Evolutionary conservation across 2,888 invertebrate species (phyloP).

Genomic region (Diabrotica balteata): DNA sequence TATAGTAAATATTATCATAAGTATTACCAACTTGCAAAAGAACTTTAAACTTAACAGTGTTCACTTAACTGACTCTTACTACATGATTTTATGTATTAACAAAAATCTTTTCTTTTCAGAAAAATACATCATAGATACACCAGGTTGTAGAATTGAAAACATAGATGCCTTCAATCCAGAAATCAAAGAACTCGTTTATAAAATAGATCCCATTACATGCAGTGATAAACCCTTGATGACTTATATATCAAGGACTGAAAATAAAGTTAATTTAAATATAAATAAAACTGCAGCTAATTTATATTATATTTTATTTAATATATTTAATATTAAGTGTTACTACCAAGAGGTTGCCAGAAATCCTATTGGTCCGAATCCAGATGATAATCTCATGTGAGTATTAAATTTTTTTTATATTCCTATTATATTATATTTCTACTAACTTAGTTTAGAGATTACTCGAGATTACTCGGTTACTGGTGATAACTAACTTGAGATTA

Average conservation of each 20-base stretch:
- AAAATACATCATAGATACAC: conserved; percentile 29
- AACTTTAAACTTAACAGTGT: no score
- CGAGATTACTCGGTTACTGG: no score
- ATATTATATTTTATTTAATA: conserved; percentile 16
- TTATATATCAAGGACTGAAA: conserved; percentile 13
- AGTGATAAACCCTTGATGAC: conserved; percentile 25
- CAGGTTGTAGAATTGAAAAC: conserved; percentile 33
- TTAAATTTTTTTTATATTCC: not conserved
- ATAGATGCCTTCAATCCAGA: conserved; percentile 28
- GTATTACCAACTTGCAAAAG: no score
- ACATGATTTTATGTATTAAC: no score
- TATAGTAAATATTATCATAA: no score
- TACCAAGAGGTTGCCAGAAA: conserved; percentile 26
- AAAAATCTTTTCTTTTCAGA: conserved; percentile 18
- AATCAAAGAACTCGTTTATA: conserved; percentile 25
- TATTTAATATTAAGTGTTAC: conserved; percentile 24
- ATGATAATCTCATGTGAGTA: conserved; percentile 25
- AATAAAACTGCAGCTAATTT: conserved; percentile 17
- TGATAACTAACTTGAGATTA: no score
- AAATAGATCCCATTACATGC: conserved; percentile 24
- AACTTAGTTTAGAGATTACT: no score
- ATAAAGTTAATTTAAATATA: conserved; percentile 20
- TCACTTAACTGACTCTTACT: no score
- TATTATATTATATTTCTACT: not conserved
- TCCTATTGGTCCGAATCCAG: conserved; percentile 21